A percentile compares a stretch with the other conserved stretches of the same genome.
These are phyloP conservation scores for Drosophila chauvacae DNA, from an alignment of 1,140 invertebrate genomes.

Conservation along the genomic window DNA sequence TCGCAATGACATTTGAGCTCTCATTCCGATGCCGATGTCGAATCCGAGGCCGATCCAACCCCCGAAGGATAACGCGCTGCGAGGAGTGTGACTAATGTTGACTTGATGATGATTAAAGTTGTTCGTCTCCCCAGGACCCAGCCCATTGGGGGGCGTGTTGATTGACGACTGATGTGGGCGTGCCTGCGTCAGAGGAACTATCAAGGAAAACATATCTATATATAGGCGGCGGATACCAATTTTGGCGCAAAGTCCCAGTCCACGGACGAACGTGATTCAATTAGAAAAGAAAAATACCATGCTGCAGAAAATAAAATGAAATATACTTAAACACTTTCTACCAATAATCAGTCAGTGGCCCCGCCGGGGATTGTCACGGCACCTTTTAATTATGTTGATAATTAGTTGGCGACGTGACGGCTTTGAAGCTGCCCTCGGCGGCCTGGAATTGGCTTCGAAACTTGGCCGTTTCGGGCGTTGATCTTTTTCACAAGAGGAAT, in stretches of 20 bases:
- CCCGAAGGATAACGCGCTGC: slow-evolving; percentile 65
- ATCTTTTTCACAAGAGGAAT: not conserved
- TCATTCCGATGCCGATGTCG: slow-evolving; percentile 7
- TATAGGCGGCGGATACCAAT: slow-evolving; percentile 28
- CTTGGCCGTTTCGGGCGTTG: slow-evolving; percentile 4
- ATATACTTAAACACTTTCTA: slow-evolving; percentile 52
- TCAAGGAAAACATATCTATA: slow-evolving; percentile 18
- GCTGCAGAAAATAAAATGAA: slow-evolving; percentile 43
- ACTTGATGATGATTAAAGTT: slow-evolving; percentile 82
- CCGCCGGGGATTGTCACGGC: slow-evolving; percentile 61
- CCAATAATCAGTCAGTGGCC: slow-evolving; percentile 68
- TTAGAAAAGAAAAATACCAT: slow-evolving; percentile 63
- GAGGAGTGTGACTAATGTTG: slow-evolving; percentile 78
- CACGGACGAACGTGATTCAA: slow-evolving; percentile 66
- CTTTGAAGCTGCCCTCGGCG: slow-evolving; percentile 43
- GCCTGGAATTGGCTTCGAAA: slow-evolving; percentile 11
- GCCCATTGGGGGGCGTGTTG: slow-evolving; percentile 52
- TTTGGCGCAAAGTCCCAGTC: slow-evolving; percentile 18
- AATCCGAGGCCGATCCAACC: slow-evolving; percentile 8
- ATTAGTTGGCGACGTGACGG: slow-evolving; percentile 71
- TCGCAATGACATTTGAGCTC: slow-evolving; percentile 67
- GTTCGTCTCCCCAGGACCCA: slow-evolving; percentile 52
- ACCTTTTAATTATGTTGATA: slow-evolving; percentile 75
- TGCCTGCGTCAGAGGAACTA: slow-evolving; percentile 45
- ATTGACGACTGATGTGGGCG: slow-evolving; percentile 59